Percentiles rank a stretch among this genome's conserved stretches.
Evolutionary conservation across 2,113 vertebrate genomes (phyloP).

Genomic region (Sisor rabdophorus): DNA sequence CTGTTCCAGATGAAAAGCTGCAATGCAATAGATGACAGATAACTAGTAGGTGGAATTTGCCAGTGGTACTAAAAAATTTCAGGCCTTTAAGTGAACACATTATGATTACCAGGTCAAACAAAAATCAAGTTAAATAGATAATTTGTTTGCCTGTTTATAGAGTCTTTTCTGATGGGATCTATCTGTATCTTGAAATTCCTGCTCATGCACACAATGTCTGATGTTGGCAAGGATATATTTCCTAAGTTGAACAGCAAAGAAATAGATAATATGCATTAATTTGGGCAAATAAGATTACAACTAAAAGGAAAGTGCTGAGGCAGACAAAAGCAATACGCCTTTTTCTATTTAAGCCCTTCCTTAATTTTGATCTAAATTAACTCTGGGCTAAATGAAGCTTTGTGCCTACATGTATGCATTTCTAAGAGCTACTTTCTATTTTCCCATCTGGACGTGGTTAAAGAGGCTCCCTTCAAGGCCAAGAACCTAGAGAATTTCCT

Average conservation of each 20-base stretch:
- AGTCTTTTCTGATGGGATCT: slow-evolving; percentile 7
- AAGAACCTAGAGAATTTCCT: slow-evolving; percentile 69
- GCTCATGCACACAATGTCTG: slow-evolving; percentile 4
- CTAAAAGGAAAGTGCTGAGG: not conserved
- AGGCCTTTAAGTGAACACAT: not conserved
- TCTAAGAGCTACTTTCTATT: slow-evolving; percentile 27
- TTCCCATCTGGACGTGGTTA: slow-evolving; percentile 68
- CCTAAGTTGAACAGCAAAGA: not conserved
- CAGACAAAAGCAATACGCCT: slow-evolving; percentile 4
- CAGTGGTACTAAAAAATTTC: not conserved
- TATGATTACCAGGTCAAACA: not conserved
- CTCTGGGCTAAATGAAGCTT: slow-evolving; percentile 32
- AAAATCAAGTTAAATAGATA: slow-evolving; percentile 2
- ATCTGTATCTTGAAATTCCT: slow-evolving; percentile 25
- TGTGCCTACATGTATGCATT: slow-evolving; percentile 21
- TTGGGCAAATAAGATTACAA: not conserved
- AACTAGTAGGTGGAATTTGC: not conserved
- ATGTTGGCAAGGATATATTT: slow-evolving; percentile 2
- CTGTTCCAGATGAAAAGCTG: not conserved
- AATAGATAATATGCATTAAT: not conserved
- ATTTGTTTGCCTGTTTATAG: slow-evolving; percentile 24
- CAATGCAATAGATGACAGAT: not conserved
- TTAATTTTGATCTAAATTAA: slow-evolving; percentile 30
- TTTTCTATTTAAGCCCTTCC: slow-evolving; percentile 13
- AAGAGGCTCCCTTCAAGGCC: slow-evolving; percentile 63